Evolutionary conservation across 1,140 invertebrate genomes (phyloP), one percentile per base, ranked within the genome.

Genomic region (Hirudo medicinalis): DNA sequence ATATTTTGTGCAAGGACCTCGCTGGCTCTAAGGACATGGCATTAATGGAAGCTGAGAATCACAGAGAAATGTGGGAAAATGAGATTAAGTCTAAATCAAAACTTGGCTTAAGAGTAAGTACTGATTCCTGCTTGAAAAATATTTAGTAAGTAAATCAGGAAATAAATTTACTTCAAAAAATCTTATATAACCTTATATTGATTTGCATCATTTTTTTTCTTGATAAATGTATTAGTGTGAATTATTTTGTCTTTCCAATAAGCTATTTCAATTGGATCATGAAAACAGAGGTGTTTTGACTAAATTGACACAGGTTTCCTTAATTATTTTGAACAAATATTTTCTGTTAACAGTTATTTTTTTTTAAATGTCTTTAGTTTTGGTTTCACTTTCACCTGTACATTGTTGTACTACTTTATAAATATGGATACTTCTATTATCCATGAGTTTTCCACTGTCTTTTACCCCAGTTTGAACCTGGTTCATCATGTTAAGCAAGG

Each of bases 11-110:
- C 8, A 63, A 81, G 80, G 78, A 77, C 55, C 78, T 80, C 68
- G 71, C 74, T 63, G 76, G 75, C 25, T 76, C 73, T 66, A 75
- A 77, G 54, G 76, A 74, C 36, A 29, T 78, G 29, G 68, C 76
- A 54, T 71, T 74, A 40, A 74, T 76, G 54, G 79, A 81, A 72
- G 79, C 79, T 36, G 78, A 78, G 67, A 78, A 80, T 57, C 69
- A 75, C 69, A 79, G 78, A 63, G 75, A 74, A 60, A 71, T 80
- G 57, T 80, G 77, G 76, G 79, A 81, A 71, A 76, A 75, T 68
- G 80, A 81, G 75, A 74, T 78, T 55, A 75, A 78, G 69, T 78
- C 78, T 32, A 71, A 78, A 15, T 80, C 79, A 54, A 80, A 79
- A 74, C 75, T 81, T 67, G 78, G 79, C 54, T 73, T 79, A 11